Evolutionary conservation across 2,797 vertebrate genomes (phyloP), one percentile per base, ranked within the genome.

Genomic region (Antrozous pallidus): DNA sequence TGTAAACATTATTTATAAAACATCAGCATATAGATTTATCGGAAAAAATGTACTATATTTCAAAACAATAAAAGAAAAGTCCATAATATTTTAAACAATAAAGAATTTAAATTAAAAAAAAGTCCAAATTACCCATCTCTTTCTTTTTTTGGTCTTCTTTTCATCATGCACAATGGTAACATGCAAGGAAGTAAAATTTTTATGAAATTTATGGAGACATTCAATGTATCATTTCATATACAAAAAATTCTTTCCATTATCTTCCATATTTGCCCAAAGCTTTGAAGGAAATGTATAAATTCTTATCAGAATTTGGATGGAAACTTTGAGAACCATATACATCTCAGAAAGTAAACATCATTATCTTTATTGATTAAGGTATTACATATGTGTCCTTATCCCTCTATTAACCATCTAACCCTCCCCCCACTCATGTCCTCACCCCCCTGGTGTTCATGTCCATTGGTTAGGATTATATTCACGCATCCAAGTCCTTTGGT

Each of bases 91-190:
- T 61, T 61, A 61, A 61, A 61, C 28, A 61, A 28, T 31, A 61
- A 31, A 61, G 12, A 31, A 61, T 61, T 61, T 61, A 61, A 61
- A 61, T 61, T 61, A 61, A 61, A 31, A 28, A 28, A 31, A 96
- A 88, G 83, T 95, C 86, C 89, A 91, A 97, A 97, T 99, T 99
- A 99, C 99, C 99, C 98, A 85, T 99, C 98, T 96, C 96, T 97
- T 96, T 98, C 98, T 98, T 98, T 98, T 82, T 98, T 99, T 98
- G 99, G 98, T 97, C 99, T 99, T 98, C 98, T 98, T 97, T 98
- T 97, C 90, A 94, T 88, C 38, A 26, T 10, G 84, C 45, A 92
- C 88, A 63, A 73, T 85, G 51, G 51, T 51, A 88, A 70, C 89
- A 97, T 94, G 87, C 51, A 96, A 97, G 92, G 63, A 54, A 97